A percentile compares a stretch with the other conserved stretches of the same genome.
Evolutionary conservation across 2,113 vertebrate species (phyloP).

Genomic region (Psophia crepitans): DNA sequence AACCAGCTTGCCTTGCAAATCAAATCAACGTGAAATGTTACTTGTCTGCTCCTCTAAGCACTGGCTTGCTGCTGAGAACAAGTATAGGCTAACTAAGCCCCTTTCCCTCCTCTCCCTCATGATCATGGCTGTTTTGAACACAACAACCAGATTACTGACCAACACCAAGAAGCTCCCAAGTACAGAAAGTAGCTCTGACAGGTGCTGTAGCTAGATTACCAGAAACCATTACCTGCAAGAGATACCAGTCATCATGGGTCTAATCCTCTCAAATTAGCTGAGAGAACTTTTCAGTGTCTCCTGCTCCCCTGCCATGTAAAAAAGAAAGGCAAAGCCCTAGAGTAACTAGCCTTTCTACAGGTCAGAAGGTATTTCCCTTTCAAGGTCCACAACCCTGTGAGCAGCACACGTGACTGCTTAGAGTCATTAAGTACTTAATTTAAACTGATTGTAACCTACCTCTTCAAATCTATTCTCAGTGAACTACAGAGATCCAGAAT

Average conservation of each 20-base stretch:
- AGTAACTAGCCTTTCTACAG: background rate
- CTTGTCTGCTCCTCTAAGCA: background rate
- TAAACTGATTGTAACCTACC: background rate
- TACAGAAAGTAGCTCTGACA: background rate
- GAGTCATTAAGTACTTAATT: background rate
- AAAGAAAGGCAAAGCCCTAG: background rate
- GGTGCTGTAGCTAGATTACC: background rate
- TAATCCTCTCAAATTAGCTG: background rate
- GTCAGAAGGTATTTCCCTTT: background rate
- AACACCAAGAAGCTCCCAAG: background rate
- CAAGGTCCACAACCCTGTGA: background rate
- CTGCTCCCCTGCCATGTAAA: background rate
- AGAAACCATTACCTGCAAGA: background rate
- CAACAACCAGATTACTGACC: background rate
- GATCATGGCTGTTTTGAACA: background rate
- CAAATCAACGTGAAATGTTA: background rate
- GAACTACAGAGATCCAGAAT: background rate
- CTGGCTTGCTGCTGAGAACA: background rate
- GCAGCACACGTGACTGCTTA: background rate
- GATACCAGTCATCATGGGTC: no score
- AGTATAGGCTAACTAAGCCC: background rate
- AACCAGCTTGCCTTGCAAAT: background rate
- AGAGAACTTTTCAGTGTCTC: background rate
- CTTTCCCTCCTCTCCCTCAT: background rate
- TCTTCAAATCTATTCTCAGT: background rate